Base-by-base conservation (phyloP, 2,888 invertebrate species). In the Phengaris arion region DNA sequence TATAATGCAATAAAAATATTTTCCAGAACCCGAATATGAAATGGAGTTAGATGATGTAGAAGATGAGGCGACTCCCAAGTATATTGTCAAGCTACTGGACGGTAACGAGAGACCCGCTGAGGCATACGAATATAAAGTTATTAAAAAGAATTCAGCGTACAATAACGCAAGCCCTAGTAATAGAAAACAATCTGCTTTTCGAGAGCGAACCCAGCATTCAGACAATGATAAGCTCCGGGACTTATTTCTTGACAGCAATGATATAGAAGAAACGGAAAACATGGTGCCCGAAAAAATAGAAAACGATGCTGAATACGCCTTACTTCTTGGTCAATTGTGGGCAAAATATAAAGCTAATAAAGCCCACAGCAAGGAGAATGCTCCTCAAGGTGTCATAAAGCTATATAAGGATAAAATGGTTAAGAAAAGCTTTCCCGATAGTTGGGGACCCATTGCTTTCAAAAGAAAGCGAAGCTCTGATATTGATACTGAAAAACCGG, bases 321-420 rank as follows among this genome's bases (percentile, higher is more conserved):
- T 94, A 69, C 86, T 95, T 35, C 83, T 95, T 70, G 91, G 94
- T 75, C 92, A 94, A 79, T 86, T 95, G 10, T 95, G 94, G 94
- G 93, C 94, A 52, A 94, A 94, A 82, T 95, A 95, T 81, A 94
- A 94, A 82, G 91, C 89, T 74, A 88, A 89, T 75, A 91, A 90
- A 80, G 85, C 81, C 70, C 90, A 93, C 55, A 87, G 89, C 79
- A 78, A 86, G 76, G 88, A 92, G 73, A 83, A 84, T 46, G 86
- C 85, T 51, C 88, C 89, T 22, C 91, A 92, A 83, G 93, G 93
- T n/a, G 85, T 93, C 6, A 89, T 93, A 0, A 91, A 91, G 81
- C 81, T 93, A 54, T 93, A 90, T 77, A 94, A 93, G 78, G 92
- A 94, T 45, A 93, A 92, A 82, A 83, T 90, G 55, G 89, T 93